Evolutionary conservation across 2,888 invertebrate species (phyloP), one percentile per base, ranked within the genome.

Genomic region (Helicoverpa assulta): DNA sequence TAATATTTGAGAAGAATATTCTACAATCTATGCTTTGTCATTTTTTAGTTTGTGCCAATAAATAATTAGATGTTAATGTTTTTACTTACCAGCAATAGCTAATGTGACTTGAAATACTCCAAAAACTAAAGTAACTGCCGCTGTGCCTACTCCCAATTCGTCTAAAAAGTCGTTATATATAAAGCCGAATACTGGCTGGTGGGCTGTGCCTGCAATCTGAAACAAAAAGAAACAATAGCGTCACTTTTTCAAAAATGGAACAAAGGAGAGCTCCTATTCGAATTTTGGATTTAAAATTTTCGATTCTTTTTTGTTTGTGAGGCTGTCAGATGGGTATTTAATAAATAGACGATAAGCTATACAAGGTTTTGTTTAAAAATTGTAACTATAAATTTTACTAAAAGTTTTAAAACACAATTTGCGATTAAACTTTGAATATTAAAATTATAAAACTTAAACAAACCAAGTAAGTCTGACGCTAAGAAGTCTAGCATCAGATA

Each of bases 141-240:
- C 96, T 0, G 96, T 96, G 2, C 96, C 96, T 6, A 94, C 96
- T 10, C 96, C 96, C 0, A 96, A 88, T 0, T 95, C 94, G 1
- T 96, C 91, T 29, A 97, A 86, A 73, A 97, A 96, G 61, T 96
- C 96, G 40, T 96, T 96, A 84, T 96, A 97, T 70, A 96, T 93
- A 66, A 96, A 96, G 0, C 96, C 96, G 62, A 96, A 96, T 0
- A 96, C 96, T 2, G 96, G 94, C 70, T 95, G 93, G 68, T 96
- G 96, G 0, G 96, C 95, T 21, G 96, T 95, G 1, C 96, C 96
- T 1, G 96, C 96, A 61, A 96, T 94, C 97, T 97, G 84, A 26
- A 88, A 89, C 62, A 59, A 61, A 43, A 60, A 2, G 10, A 75
- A 47, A 1, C 40, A 40, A 59, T 18, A 5, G 2, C 8, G 16